A percentile compares a stretch with the other conserved stretches of the same genome.
phyloP scores from a whole-genome alignment of 2,888 invertebrate species.

The Drosophila percnosoma region DNA sequence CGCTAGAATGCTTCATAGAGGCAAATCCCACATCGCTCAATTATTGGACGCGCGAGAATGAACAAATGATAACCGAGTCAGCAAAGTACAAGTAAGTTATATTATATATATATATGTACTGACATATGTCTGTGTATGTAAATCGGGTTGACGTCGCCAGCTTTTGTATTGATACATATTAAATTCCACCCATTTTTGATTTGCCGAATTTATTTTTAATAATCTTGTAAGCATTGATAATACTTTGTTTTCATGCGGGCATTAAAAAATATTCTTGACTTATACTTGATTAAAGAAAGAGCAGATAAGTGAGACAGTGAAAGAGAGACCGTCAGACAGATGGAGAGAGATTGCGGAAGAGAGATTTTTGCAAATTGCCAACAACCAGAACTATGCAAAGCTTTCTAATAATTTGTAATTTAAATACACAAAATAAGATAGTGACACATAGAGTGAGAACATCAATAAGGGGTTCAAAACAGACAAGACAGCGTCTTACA shows the following conservation, averaged over 20 bases:
- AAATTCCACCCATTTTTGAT: background rate
- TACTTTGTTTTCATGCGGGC: background rate
- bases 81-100: conserved; percentile 89
- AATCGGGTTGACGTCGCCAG: background rate
- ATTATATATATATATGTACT: background rate
- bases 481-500: background rate
- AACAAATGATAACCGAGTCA: conserved; percentile 95
- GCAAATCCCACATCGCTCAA: conserved; percentile 96
- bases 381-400: background rate
- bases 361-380: background rate
- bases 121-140: background rate
- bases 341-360: background rate
- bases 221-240: background rate
- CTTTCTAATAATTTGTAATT: background rate
- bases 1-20: conserved; percentile 95
- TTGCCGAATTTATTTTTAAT: background rate
- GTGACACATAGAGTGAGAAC: background rate
- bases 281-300: background rate
- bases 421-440: background rate
- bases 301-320: background rate
- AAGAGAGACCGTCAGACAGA: background rate
- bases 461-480: background rate
- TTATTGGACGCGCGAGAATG: conserved; percentile 95
- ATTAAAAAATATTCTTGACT: background rate
- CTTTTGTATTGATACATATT: background rate